Evolutionary conservation across 2,797 vertebrate species (phyloP), one percentile per base, ranked within the genome.

Genomic region (Pipistrellus nathusii): DNA sequence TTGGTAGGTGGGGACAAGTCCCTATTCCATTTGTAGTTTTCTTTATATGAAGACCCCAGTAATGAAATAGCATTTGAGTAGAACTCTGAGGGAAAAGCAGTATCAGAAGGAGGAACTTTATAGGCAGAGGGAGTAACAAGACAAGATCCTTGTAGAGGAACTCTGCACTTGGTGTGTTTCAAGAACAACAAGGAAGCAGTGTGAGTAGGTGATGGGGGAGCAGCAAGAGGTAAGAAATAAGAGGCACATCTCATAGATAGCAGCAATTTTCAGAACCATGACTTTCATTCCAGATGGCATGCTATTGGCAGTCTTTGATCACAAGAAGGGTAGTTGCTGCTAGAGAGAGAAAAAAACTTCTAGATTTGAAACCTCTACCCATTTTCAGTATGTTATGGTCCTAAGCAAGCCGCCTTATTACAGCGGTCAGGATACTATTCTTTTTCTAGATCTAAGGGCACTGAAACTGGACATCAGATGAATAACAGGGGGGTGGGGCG

Each of bases 381-480:
- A 13, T 68, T 44, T 68, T 93, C 32, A 64, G 7, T 6, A 38
- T n/a, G 23, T 66, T 64, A 66, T 41, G 7, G 48, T 25, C 7
- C 3, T 23, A 66, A 76, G 41, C 12, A 72, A 78, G 55, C 32
- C 14, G 13, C 8, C 51, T 94, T 44, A n/a, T 30, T n/a, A 32
- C 38, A 68, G 8, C 59, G n/a, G 23, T 66, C 71, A 85, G 73
- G 68, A 44, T 20, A 77, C n/a, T 69, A 25, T 66, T 82, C 21
- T 64, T 92, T 93, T 59, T 73, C 51, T 81, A 72, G 41, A 18
- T 73, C 30, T 35, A 71, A 66, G 80, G 41, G 72, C 76, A 83
- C 30, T 72, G 80, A 94, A 66, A 71, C 13, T 25, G 59, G 62
- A 25, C 32, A 71, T 87, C 48, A 23, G 8, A 7, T 88, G 32